Evolutionary conservation across 2,113 vertebrate genomes (phyloP).

Genomic region (Hyperopisus bebe): DNA sequence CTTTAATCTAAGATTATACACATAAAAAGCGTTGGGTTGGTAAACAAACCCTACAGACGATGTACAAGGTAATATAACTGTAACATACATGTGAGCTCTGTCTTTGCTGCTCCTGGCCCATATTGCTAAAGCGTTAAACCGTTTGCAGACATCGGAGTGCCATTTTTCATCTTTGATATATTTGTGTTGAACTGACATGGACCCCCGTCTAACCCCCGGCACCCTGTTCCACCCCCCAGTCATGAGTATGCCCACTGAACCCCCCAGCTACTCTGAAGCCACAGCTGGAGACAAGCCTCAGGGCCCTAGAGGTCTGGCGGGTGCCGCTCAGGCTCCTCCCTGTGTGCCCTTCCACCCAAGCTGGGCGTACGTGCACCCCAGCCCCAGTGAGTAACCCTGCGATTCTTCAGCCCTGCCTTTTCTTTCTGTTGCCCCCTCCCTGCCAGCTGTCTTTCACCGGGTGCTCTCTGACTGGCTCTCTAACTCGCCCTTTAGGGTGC

Average conservation of each 20-base stretch:
- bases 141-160: not conserved
- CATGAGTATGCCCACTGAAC: slow-evolving; percentile 36
- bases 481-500: not conserved
- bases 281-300: slow-evolving; percentile 38
- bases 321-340: not conserved
- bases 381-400: slow-evolving; percentile 30
- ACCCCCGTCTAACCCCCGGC: not conserved
- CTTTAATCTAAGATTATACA: not conserved
- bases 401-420: not conserved
- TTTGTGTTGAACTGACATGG: not conserved
- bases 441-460: not conserved
- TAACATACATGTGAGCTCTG: not conserved
- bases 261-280: slow-evolving; percentile 41
- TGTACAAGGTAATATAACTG: not conserved
- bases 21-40: not conserved
- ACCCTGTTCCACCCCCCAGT: not conserved
- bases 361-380: slow-evolving; percentile 35
- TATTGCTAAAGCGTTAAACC: not conserved
- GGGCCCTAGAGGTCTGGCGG: not conserved
- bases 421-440: not conserved
- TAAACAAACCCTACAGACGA: not conserved
- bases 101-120: not conserved
- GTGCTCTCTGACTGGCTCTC: not conserved
- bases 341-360: slow-evolving; percentile 21
- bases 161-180: not conserved